Conservation (phyloP, 2,888 invertebrate species). For the Philaethria dido region DNA sequence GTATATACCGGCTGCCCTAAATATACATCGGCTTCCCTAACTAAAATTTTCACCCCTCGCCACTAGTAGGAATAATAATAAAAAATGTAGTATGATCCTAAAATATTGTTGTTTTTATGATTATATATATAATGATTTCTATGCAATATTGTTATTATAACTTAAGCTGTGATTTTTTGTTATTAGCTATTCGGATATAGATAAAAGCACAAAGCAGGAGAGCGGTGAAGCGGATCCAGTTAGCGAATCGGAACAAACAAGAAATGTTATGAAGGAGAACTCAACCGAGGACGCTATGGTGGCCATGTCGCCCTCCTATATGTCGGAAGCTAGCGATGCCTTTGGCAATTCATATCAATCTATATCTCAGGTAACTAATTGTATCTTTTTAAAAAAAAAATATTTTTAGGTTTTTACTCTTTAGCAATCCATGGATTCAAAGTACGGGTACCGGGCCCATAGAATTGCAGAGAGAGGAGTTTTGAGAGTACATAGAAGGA, state of each 20-base stretch:
- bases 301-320: slow-evolving; percentile 63
- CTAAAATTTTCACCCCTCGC: no score
- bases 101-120: neutral
- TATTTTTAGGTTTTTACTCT: no score
- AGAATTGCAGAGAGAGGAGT: no score
- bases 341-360: slow-evolving; percentile 55
- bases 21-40: no score
- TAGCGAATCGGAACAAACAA: slow-evolving; percentile 50
- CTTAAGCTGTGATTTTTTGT: slow-evolving; percentile 44
- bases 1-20: no score
- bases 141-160: neutral
- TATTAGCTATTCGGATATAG: slow-evolving; percentile 88
- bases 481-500: no score
- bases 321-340: slow-evolving; percentile 62
- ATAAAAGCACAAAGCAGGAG: slow-evolving; percentile 80
- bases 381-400: no score
- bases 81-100: no score
- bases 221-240: slow-evolving; percentile 50
- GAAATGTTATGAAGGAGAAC: slow-evolving; percentile 48
- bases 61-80: no score
- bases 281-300: slow-evolving; percentile 53
- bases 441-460: no score
- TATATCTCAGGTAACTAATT: slow-evolving; percentile 54
- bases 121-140: neutral
- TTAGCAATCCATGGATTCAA: no score